A percentile compares a stretch with the other conserved stretches of the same genome.
Evolutionary conservation across 2,888 invertebrate genomes (phyloP).

Genomic region (Aspidiotus destructor): DNA sequence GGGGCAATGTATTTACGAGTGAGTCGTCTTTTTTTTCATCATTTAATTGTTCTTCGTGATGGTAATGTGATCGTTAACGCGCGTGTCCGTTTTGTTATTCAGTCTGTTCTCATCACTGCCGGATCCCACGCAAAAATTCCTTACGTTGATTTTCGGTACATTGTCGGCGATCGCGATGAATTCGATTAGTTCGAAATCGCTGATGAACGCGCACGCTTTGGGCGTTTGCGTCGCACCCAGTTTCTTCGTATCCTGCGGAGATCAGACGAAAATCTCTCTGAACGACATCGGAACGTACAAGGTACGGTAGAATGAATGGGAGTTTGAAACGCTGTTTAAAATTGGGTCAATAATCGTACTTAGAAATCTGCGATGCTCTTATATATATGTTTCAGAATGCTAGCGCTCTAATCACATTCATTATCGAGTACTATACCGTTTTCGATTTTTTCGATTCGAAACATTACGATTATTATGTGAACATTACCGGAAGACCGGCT

Average conservation of each 20-base stretch:
- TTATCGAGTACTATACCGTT: slow-evolving; percentile 94
- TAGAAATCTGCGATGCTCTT: background rate
- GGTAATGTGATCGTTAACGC: no score
- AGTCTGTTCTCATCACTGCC: slow-evolving; percentile 83
- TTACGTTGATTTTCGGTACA: slow-evolving; percentile 93
- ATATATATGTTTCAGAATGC: slow-evolving; percentile 57
- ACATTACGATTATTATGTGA: slow-evolving; percentile 90
- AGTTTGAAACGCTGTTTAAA: no score
- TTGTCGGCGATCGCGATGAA: slow-evolving; percentile 90
- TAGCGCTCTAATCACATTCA: slow-evolving; percentile 89
- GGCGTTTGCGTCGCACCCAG: slow-evolving; percentile 93
- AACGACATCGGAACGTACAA: slow-evolving; percentile 25
- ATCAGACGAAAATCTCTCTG: slow-evolving; percentile 25
- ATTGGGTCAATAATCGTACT: no score
- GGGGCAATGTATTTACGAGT: slow-evolving; percentile 79
- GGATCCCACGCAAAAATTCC: slow-evolving; percentile 78
- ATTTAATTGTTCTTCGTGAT: background rate
- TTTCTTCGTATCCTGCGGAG: slow-evolving; percentile 84
- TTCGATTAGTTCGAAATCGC: slow-evolving; percentile 78
- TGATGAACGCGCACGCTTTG: slow-evolving; percentile 90
- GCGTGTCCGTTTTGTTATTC: slow-evolving; percentile 38
- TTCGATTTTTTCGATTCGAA: slow-evolving; percentile 89
- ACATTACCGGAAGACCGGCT: slow-evolving; percentile 68
- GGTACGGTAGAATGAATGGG: background rate
- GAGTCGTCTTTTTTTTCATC: slow-evolving; percentile 39